These are phyloP conservation scores for Pogoniulus pusillus DNA, from an alignment of 2,797 vertebrate genomes.

Conservation along the genomic window DNA sequence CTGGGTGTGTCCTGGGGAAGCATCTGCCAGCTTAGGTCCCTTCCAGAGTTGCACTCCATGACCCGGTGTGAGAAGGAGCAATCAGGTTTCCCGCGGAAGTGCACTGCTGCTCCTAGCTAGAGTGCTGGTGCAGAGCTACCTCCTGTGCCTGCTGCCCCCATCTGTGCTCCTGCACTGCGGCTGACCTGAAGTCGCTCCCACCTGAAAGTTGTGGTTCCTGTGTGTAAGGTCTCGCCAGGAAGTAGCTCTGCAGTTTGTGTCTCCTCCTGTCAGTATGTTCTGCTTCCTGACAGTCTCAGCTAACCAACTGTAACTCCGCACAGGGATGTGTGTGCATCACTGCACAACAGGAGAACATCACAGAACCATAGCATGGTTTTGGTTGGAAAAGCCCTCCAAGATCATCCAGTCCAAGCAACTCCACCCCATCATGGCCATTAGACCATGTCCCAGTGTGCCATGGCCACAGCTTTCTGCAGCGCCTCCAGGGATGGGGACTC, in stretches of 20 bases:
- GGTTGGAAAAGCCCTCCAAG: too few relatives aligned
- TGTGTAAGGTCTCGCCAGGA: rapidly evolving
- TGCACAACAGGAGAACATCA: background rate
- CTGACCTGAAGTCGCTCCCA: background rate
- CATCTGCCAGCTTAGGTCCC: background rate
- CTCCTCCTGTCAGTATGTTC: background rate
- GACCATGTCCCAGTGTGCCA: too few relatives aligned
- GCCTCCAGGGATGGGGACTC: too few relatives aligned
- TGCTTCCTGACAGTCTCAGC: background rate
- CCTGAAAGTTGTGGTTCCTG: background rate
- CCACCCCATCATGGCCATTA: too few relatives aligned
- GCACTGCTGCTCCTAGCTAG: background rate
- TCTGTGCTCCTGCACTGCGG: background rate
- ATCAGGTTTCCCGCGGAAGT: background rate
- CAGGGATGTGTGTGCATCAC: background rate
- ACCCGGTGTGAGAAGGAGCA: background rate
- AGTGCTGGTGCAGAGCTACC: background rate
- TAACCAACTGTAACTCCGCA: background rate
- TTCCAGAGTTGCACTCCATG: background rate
- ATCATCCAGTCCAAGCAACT: too few relatives aligned
- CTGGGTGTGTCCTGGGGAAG: background rate
- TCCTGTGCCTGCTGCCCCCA: background rate
- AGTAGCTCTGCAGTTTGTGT: background rate
- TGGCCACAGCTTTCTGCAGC: too few relatives aligned
- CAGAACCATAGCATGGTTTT: too few relatives aligned